Evolutionary conservation across 2,113 vertebrate genomes (phyloP).

Genomic region (Archilochus colubris): DNA sequence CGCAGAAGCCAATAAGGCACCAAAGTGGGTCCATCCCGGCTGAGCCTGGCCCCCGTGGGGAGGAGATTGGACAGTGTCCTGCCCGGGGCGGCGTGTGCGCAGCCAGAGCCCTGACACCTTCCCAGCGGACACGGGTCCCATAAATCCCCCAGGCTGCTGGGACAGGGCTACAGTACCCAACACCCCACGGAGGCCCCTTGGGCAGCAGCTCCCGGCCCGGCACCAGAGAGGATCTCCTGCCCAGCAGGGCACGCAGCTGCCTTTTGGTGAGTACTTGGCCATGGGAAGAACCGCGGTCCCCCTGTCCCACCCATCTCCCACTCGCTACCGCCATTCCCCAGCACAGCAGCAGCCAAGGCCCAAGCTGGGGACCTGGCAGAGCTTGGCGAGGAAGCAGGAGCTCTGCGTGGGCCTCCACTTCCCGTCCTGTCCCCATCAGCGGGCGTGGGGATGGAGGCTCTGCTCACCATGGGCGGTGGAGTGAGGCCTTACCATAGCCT

Average conservation of each 20-base stretch:
- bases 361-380: background rate
- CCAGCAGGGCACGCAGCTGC: background rate
- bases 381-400: background rate
- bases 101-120: slow-evolving; percentile 55
- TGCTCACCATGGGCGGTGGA: background rate
- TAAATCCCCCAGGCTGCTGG: background rate
- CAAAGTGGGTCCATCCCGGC: slow-evolving; percentile 39
- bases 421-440: background rate
- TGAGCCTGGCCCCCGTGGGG: slow-evolving; percentile 67
- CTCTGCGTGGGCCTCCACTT: background rate
- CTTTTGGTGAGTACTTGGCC: background rate
- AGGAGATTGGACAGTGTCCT: slow-evolving; percentile 64
- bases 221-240: background rate
- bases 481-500: background rate
- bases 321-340: background rate
- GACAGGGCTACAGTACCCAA: background rate
- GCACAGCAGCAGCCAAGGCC: accelerated
- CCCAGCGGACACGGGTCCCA: background rate
- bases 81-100: background rate
- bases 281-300: background rate
- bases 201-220: background rate
- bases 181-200: background rate
- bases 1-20: slow-evolving; percentile 68
- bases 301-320: background rate
- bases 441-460: background rate